Evolutionary conservation across 1,140 invertebrate genomes (phyloP).

Genomic region (Sycophila sp.): DNA sequence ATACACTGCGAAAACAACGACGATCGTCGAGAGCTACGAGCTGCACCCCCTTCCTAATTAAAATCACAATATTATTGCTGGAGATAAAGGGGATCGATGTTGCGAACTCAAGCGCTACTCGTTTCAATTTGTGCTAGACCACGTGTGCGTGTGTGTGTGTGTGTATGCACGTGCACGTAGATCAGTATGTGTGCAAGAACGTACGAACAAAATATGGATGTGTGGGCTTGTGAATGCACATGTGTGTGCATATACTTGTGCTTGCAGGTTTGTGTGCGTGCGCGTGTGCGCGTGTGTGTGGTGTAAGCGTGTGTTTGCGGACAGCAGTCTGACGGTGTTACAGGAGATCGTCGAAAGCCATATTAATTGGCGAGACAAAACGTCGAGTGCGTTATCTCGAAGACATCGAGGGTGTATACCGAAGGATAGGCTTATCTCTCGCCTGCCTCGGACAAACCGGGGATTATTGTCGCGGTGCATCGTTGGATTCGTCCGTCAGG

Average conservation of each 20-base stretch:
- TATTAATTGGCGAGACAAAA: slow-evolving; percentile 27
- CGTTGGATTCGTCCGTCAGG: not conserved
- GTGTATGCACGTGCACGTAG: not conserved
- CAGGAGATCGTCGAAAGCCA: no score
- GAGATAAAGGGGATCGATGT: no score
- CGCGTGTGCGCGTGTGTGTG: no score
- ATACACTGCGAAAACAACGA: not conserved
- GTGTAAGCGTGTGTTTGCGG: no score
- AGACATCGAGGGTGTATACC: not conserved
- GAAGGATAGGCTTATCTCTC: slow-evolving; percentile 6
- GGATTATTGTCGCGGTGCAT: slow-evolving; percentile 14
- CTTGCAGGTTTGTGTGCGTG: no score
- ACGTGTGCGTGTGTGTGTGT: not conserved
- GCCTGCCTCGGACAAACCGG: not conserved
- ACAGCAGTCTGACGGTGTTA: no score
- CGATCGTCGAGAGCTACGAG: no score
- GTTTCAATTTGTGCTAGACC: not conserved
- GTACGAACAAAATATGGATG: no score
- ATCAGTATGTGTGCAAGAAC: no score
- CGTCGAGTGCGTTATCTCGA: not conserved
- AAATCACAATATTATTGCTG: not conserved
- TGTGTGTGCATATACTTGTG: no score
- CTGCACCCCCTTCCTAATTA: not conserved
- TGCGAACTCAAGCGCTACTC: no score
- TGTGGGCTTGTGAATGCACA: no score